Evolutionary conservation across 2,113 vertebrate genomes (phyloP).

Genomic region (Furnarius figulus): DNA sequence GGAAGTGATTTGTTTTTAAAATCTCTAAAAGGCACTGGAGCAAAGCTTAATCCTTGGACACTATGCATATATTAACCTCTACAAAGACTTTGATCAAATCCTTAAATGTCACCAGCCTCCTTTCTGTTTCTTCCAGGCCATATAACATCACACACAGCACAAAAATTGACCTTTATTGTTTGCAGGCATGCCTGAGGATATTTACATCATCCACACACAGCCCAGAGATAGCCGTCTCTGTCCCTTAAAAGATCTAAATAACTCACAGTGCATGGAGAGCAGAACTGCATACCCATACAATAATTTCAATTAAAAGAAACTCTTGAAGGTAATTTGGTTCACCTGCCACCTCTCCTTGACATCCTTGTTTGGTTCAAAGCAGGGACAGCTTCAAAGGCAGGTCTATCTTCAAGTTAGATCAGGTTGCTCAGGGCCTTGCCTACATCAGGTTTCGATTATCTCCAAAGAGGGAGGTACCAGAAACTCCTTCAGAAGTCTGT

Average conservation of each 20-base stretch:
- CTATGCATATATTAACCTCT: conserved; percentile 34
- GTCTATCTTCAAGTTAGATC: not conserved
- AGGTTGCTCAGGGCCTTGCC: not conserved
- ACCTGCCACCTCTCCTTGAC: not conserved
- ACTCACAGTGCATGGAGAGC: not conserved
- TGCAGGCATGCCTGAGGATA: not conserved
- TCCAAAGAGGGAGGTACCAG: not conserved
- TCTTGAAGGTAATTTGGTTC: not conserved
- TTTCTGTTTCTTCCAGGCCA: conserved; percentile 19
- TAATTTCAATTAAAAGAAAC: not conserved
- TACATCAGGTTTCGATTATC: not conserved
- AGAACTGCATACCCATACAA: not conserved
- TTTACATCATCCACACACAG: not conserved
- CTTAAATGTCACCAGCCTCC: conserved; percentile 24
- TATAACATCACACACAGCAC: conserved; percentile 5
- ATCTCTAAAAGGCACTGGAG: not conserved
- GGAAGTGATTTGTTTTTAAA: not conserved
- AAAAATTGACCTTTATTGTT: conserved; percentile 9
- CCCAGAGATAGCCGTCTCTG: not conserved
- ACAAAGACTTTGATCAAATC: conserved; percentile 28
- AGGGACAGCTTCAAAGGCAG: not conserved
- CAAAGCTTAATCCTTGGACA: conserved; percentile 18
- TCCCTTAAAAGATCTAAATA: not conserved
- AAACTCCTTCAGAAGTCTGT: not conserved
- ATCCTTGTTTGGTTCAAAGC: not conserved